These are phyloP conservation scores for Andrena trimmerana DNA, from an alignment of 2,888 invertebrate genomes.

Conservation along the genomic window DNA sequence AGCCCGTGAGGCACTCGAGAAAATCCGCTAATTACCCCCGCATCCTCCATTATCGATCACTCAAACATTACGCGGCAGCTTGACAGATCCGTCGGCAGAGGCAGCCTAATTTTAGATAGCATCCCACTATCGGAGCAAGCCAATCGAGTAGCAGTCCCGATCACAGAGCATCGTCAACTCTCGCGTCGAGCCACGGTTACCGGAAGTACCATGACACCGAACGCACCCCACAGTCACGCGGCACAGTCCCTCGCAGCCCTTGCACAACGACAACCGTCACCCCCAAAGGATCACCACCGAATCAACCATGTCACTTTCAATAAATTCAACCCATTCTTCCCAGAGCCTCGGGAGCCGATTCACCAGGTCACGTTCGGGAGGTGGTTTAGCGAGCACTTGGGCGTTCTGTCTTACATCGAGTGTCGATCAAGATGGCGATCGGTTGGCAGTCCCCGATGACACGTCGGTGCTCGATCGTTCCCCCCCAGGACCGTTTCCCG, in stretches of 20 bases:
- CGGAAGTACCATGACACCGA: conserved; percentile 42
- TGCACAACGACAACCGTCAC: too few relatives aligned
- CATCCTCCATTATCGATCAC: conserved; percentile 39
- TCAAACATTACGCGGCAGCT: conserved; percentile 46
- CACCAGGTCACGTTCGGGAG: neutral
- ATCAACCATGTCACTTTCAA: neutral
- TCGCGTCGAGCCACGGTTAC: conserved; percentile 29
- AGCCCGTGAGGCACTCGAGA: neutral
- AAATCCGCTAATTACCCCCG: conserved; percentile 21
- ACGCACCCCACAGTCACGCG: conserved; percentile 21
- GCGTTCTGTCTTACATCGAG: neutral
- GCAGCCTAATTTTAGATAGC: conserved; percentile 67
- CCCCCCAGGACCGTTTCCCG: neutral
- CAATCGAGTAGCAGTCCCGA: conserved; percentile 50
- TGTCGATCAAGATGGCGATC: conserved; percentile 54
- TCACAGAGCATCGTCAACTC: conserved; percentile 30
- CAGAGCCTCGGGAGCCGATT: neutral
- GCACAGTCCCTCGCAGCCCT: neutral
- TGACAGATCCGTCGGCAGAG: conserved; percentile 64
- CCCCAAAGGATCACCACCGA: neutral
- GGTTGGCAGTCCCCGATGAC: conserved; percentile 15
- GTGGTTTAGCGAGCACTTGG: too few relatives aligned
- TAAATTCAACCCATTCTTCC: neutral
- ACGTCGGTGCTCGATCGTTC: conserved; percentile 25
- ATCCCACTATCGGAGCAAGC: conserved; percentile 60